phyloP scores from a whole-genome alignment of 2,113 vertebrate species.

The Calcarius ornatus region DNA sequence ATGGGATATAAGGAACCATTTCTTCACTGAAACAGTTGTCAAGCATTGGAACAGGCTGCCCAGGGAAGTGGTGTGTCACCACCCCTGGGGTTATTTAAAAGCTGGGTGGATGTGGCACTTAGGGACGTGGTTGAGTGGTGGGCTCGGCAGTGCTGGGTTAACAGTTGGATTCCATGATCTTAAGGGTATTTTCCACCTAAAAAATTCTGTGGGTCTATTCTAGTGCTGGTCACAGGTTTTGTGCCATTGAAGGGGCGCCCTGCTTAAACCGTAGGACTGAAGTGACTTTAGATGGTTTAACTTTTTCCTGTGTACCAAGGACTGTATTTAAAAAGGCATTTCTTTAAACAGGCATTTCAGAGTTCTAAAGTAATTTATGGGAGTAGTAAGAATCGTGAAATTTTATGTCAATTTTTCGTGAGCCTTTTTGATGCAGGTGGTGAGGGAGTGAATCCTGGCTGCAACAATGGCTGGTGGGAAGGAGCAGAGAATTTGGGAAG shows the following conservation, averaged over 20 bases:
- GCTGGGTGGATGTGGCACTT: too few species aligned
- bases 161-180: not conserved
- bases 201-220: not conserved
- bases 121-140: not conserved
- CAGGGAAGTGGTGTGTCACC: not conserved
- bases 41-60: not conserved
- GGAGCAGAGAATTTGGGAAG: not conserved
- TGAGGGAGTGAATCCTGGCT: not conserved
- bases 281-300: not conserved
- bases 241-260: not conserved
- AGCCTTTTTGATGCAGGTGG: not conserved
- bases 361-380: not conserved
- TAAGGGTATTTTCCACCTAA: not conserved
- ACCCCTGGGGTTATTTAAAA: not conserved
- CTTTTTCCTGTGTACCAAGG: not conserved
- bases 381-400: not conserved
- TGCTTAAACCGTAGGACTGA: not conserved
- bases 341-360: not conserved
- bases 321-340: not conserved
- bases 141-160: not conserved
- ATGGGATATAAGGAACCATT: not conserved
- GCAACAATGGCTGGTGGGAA: not conserved
- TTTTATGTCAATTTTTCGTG: not conserved
- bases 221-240: not conserved
- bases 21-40: not conserved